These are phyloP conservation scores for Apotomis betuletana DNA, from an alignment of 2,888 invertebrate genomes.

Conservation along the genomic window DNA sequence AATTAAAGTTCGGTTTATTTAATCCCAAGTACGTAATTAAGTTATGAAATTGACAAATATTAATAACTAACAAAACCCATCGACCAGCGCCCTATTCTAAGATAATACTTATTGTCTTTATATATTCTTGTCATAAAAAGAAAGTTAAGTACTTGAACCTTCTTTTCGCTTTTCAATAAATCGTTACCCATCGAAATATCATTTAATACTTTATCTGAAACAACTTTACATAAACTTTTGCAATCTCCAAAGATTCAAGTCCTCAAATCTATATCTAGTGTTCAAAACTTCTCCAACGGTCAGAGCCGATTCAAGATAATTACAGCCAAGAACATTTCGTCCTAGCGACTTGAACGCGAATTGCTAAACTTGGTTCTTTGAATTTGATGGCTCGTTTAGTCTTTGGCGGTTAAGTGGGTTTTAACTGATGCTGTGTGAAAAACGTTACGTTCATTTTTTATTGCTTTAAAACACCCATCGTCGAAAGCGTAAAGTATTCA, in stretches of 20 bases:
- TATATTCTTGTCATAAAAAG: too few species aligned
- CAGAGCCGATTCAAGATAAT: constrained; percentile 33
- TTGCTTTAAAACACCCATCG: too few species aligned
- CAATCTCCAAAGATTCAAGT: constrained; percentile 32
- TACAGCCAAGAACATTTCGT: constrained; percentile 38
- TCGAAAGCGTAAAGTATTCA: too few species aligned
- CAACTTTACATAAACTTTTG: constrained; percentile 27
- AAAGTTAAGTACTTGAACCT: too few species aligned
- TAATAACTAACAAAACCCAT: too few species aligned
- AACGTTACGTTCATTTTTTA: not conserved
- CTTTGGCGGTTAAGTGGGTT: constrained; percentile 24
- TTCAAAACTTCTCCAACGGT: constrained; percentile 28
- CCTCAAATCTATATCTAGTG: constrained; percentile 32
- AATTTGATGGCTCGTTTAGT: constrained; percentile 28
- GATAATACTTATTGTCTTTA: too few species aligned
- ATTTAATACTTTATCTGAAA: constrained; percentile 22
- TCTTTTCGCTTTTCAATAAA: constrained; percentile 5
- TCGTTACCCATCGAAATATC: not conserved
- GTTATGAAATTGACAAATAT: too few species aligned
- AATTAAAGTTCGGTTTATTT: not conserved
- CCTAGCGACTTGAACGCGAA: constrained; percentile 34
- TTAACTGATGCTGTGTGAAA: not conserved
- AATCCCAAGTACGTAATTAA: not conserved
- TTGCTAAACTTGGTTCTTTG: constrained; percentile 35
- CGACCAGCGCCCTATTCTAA: too few species aligned